Evolutionary conservation across 2,888 invertebrate genomes (phyloP), one percentile per base, ranked within the genome.

Genomic region (Epinotia bilunana): DNA sequence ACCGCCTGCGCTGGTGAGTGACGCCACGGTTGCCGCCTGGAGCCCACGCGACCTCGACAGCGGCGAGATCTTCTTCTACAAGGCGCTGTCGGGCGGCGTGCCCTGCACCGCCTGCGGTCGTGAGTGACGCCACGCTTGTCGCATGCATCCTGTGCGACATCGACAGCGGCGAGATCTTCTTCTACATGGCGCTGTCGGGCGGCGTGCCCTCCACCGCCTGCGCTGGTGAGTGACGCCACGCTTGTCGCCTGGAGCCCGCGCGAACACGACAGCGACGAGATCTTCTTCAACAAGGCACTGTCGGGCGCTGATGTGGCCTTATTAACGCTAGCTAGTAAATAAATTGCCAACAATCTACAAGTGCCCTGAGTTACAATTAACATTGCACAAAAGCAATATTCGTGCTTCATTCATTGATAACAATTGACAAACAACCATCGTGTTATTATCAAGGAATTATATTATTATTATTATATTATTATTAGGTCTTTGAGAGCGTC

Each of bases 41-140:
- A n/a, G n/a, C n/a, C n/a, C n/a, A n/a, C n/a, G n/a, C n/a, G n/a
- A n/a, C n/a, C n/a, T n/a, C n/a, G n/a, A n/a, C n/a, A n/a, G n/a
- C n/a, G n/a, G n/a, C n/a, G n/a, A n/a, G n/a, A n/a, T n/a, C n/a
- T n/a, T n/a, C n/a, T n/a, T n/a, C n/a, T n/a, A n/a, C n/a, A n/a
- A n/a, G n/a, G n/a, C n/a, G n/a, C n/a, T n/a, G 96, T 78, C 95
- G 95, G 84, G 96, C 97, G 79, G 96, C 97, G 86, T 98, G 98
- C 91, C n/a, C n/a, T 98, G 98, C 91, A 94, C 95, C 73, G 94
- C 95, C 78, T 91, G 92, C 9, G 90, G 91, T 46, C 93, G 94
- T 77, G 90, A n/a, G n/a, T n/a, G n/a, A n/a, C n/a, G n/a, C n/a
- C n/a, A n/a, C 93, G 18, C 93, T 95, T 33, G 96, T 96, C 67